These are phyloP conservation scores for Heliconius congener DNA, from an alignment of 1,140 invertebrate genomes.

Conservation along the genomic window DNA sequence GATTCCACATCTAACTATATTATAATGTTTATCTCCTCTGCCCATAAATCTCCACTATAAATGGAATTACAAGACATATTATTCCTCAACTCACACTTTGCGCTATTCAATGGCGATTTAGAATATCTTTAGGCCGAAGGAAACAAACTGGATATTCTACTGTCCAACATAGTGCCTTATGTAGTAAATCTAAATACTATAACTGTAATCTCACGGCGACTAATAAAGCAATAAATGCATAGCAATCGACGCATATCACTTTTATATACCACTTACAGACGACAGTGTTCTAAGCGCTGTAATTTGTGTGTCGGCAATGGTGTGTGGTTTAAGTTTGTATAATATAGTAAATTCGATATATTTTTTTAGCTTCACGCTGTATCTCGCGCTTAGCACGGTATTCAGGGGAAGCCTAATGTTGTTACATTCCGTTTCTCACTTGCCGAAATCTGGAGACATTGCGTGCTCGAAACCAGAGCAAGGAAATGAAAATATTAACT, in stretches of 20 bases:
- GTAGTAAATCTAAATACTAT: slow-evolving; percentile 32
- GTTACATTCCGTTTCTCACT: too few relatives aligned
- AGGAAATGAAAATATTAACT: too few relatives aligned
- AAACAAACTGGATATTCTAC: slow-evolving; percentile 41
- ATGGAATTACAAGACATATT: slow-evolving; percentile 48
- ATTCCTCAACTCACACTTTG: slow-evolving; percentile 45
- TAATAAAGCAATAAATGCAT: slow-evolving; percentile 50
- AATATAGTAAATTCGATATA: background rate
- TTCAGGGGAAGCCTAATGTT: too few relatives aligned
- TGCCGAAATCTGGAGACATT: too few relatives aligned
- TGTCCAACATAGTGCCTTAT: slow-evolving; percentile 34
- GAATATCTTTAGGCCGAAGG: slow-evolving; percentile 38
- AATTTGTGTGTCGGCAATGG: slow-evolving; percentile 14
- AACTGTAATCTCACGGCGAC: slow-evolving; percentile 38
- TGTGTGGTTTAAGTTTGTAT: background rate
- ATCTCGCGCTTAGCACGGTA: too few relatives aligned
- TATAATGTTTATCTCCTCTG: slow-evolving; percentile 34
- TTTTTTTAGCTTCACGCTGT: too few relatives aligned
- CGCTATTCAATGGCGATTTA: slow-evolving; percentile 47
- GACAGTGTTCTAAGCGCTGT: slow-evolving; percentile 20
- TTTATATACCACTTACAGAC: slow-evolving; percentile 33
- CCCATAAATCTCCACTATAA: slow-evolving; percentile 47
- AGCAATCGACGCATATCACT: slow-evolving; percentile 35
- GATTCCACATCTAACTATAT: slow-evolving; percentile 29
- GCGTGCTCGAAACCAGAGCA: too few relatives aligned